Evolutionary conservation across 2,797 vertebrate species (phyloP), one percentile per base, ranked within the genome.

Genomic region (Aselliscus stoliczkanus): DNA sequence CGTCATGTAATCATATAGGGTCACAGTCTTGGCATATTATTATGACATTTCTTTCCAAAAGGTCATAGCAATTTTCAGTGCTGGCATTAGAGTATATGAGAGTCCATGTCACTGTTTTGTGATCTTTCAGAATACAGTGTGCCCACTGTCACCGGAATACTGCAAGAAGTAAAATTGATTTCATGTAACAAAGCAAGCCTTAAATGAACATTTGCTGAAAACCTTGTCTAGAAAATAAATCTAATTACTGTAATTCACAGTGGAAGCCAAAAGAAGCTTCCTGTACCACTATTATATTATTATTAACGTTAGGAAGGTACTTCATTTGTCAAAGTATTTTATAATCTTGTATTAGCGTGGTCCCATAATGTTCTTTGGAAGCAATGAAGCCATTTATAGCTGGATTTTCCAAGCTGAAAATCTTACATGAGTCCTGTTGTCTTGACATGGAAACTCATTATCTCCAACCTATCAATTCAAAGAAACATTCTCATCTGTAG

Each of bases 161-260:
- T 54, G 25, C 27, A 70, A 70, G 87, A 95, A 67, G n/a, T 67
- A 62, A 97, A 94, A 89, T 0, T 62, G 85, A 92, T 83, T 76
- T 73, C 69, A 72, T n/a, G 31, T 65, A 92, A 86, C 81, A 69
- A 90, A 93, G 85, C 15, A 42, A 91, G 27, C 47, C 73, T 89
- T 87, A 62, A 83, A 76, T 60, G 52, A 89, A 95, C 95, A 90
- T 82, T 12, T 87, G 69, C 70, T 73, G 82, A 87, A 90, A 96
- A 70, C 85, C 92, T 77, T 86, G 65, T 93, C 90, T 50, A 31
- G 60, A 89, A 97, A 96, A 88, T 95, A 92, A 97, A 97, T 87
- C 64, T 93, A 96, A 93, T 89, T 80, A 93, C 90, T 69, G 17
- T 93, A 95, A 91, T 97, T 96, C 96, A 88, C 34, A 93, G 75